These are phyloP conservation scores for Rotaria socialis DNA, from an alignment of 2,888 invertebrate species.

Conservation along the genomic window DNA sequence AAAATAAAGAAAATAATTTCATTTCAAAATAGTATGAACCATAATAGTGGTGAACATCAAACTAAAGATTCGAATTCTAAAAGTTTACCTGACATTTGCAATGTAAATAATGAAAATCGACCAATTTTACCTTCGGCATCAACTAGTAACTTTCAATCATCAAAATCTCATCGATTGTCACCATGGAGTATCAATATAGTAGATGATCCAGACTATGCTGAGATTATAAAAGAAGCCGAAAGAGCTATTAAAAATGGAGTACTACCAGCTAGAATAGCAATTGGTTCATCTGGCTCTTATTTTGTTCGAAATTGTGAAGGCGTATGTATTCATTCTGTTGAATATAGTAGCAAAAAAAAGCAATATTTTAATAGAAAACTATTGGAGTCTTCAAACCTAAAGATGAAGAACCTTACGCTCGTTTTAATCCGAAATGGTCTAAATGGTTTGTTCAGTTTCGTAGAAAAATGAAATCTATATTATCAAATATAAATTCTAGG, in stretches of 20 bases:
- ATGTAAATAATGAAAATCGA: neutral
- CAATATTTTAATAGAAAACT: constrained; percentile 71
- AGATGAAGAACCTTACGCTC: constrained; percentile 97
- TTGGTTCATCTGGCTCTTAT: constrained; percentile 97
- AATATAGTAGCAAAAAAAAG: constrained; percentile 38
- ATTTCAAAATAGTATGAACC: neutral
- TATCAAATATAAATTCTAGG: neutral
- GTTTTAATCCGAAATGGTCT: constrained; percentile 97
- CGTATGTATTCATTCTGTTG: constrained; percentile 53
- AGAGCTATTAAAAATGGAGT: constrained; percentile 88
- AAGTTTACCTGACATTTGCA: neutral
- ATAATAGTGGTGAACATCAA: neutral
- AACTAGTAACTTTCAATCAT: neutral
- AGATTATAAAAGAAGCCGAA: constrained; percentile 81
- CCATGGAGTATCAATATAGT: neutral
- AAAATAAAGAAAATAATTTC: neutral
- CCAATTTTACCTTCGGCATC: neutral
- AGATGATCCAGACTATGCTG: constrained; percentile 81
- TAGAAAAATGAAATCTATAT: neutral
- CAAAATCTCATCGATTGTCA: neutral
- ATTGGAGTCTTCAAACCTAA: constrained; percentile 98
- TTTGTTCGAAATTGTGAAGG: constrained; percentile 83
- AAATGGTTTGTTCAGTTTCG: constrained; percentile 72
- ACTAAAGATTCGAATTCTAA: neutral
- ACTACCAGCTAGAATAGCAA: constrained; percentile 91